Evolutionary conservation across 2,113 vertebrate genomes (phyloP).

Genomic region (Callipepla californica): DNA sequence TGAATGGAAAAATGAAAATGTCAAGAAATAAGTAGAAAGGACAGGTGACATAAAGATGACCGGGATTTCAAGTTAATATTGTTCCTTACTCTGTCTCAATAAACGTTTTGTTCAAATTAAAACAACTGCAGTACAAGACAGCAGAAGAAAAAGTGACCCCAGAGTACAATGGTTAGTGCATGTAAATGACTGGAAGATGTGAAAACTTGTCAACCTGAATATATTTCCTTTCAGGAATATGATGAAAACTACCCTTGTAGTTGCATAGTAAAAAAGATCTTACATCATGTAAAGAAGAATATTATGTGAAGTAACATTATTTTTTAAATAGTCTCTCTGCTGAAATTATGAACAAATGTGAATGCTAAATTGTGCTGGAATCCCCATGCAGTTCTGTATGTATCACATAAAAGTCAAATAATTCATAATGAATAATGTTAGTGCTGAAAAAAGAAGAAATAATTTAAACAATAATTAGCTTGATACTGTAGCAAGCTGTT

Average conservation of each 20-base stretch:
- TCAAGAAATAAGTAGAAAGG: background rate
- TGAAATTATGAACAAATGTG: constrained; percentile 36
- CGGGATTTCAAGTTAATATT: background rate
- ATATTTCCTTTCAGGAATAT: background rate
- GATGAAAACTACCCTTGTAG: constrained; percentile 16
- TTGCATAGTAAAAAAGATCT: constrained; percentile 16
- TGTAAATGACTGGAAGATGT: background rate
- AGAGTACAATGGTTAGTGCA: background rate
- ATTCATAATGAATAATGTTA: constrained; percentile 43
- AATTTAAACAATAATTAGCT: constrained; percentile 65
- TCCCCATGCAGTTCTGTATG: constrained; percentile 14
- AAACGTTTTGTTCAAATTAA: background rate
- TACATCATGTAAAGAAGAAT: constrained; percentile 40
- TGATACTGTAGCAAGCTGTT: background rate
- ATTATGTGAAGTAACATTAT: constrained; percentile 50
- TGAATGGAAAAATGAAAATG: background rate
- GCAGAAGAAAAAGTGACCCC: background rate
- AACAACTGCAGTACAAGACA: background rate
- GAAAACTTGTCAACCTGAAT: constrained; percentile 44
- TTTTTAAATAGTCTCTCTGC: constrained; percentile 42
- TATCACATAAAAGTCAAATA: constrained; percentile 49
- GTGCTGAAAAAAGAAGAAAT: constrained; percentile 39
- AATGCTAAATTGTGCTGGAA: constrained; percentile 40
- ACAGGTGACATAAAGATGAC: background rate
- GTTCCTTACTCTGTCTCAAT: background rate